phyloP scores from a whole-genome alignment of 1,140 invertebrate species.

The Plectrocnemia conspersa region DNA sequence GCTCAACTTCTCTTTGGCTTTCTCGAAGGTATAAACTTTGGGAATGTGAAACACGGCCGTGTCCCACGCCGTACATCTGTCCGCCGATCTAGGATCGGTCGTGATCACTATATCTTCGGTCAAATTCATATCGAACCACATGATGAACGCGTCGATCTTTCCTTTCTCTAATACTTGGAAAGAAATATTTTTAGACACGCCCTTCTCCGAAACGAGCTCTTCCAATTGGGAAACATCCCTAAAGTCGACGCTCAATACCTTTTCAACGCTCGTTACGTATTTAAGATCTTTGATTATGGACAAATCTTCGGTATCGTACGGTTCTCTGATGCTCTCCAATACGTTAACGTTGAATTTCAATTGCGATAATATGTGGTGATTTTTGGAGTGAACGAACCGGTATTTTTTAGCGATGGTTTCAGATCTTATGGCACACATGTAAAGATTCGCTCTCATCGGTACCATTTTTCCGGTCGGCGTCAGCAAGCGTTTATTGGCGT shows the following conservation, averaged over 20 bases:
- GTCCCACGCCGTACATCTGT: constrained; percentile 66
- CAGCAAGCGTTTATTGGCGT: constrained; percentile 63
- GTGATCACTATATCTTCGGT: constrained; percentile 59
- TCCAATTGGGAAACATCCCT: constrained; percentile 54
- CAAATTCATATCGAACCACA: constrained; percentile 72
- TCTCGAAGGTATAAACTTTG: neutral
- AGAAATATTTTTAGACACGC: constrained; percentile 40
- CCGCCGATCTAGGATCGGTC: constrained; percentile 48
- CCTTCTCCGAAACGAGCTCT: constrained; percentile 42
- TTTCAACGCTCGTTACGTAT: constrained; percentile 55
- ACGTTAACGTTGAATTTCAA: constrained; percentile 42
- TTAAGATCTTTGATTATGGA: constrained; percentile 52
- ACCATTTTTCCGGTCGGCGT: constrained; percentile 50
- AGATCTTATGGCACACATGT: constrained; percentile 56
- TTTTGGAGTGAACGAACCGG: constrained; percentile 37
- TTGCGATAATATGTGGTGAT: constrained; percentile 35
- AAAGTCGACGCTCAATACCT: constrained; percentile 62
- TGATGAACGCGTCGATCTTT: constrained; percentile 58
- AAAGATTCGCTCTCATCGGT: constrained; percentile 61
- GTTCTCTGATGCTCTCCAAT: constrained; percentile 47
- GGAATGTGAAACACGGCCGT: constrained; percentile 59
- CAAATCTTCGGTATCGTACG: constrained; percentile 68
- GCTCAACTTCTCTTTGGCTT: neutral
- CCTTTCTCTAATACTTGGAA: constrained; percentile 47
- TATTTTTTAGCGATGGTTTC: constrained; percentile 46